A percentile compares a stretch with the other conserved stretches of the same genome.
Evolutionary conservation across 2,113 vertebrate species (phyloP).

Genomic region (Myocastor coypus): DNA sequence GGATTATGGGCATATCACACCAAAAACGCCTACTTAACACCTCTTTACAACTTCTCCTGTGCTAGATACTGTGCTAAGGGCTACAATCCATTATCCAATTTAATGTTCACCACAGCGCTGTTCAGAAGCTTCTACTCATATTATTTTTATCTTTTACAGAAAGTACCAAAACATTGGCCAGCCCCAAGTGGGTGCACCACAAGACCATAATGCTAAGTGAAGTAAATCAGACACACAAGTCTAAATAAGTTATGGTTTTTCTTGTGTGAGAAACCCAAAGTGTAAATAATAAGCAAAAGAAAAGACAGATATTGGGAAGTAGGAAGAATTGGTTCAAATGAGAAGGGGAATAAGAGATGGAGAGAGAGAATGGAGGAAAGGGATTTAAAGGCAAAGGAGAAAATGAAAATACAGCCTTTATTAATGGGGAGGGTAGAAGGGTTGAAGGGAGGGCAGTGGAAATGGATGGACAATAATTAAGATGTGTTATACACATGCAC

Average conservation of each 20-base stretch:
- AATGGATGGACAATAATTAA: background rate
- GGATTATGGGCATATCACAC: background rate
- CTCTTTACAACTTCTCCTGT: slow-evolving; percentile 3
- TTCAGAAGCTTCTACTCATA: background rate
- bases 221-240: background rate
- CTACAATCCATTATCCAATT: background rate
- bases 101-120: background rate
- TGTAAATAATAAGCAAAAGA: background rate
- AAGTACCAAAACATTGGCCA: slow-evolving; percentile 2
- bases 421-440: background rate
- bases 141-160: background rate
- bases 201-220: background rate
- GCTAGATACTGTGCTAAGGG: background rate
- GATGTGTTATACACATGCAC: background rate
- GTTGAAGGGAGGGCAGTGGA: background rate
- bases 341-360: background rate
- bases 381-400: background rate
- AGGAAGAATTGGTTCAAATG: background rate
- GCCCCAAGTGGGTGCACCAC: background rate
- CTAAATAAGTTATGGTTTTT: background rate
- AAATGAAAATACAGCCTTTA: background rate
- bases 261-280: background rate
- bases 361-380: background rate
- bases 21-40: background rate
- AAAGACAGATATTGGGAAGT: background rate